These are phyloP conservation scores for Epizoanthus ramosus DNA, from an alignment of 92 coral and sea anemone genomes.

Conservation along the genomic window DNA sequence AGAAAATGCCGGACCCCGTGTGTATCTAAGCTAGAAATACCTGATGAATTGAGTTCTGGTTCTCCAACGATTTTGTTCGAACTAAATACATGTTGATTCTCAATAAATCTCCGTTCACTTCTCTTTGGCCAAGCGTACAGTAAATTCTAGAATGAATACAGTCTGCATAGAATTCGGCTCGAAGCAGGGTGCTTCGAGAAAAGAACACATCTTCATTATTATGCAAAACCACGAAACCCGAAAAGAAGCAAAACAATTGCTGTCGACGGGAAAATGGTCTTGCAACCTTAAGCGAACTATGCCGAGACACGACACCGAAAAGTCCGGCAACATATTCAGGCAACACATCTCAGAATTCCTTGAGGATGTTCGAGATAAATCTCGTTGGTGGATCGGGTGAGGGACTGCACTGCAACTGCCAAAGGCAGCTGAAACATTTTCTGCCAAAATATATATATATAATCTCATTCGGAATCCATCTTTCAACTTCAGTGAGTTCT, in stretches of 20 bases:
- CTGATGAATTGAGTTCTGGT: not conserved
- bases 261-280: not conserved
- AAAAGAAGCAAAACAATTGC: slow-evolving; percentile 3
- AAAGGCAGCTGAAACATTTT: no score
- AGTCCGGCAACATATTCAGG: no score
- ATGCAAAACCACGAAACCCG: slow-evolving; percentile 21
- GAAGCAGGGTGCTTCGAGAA: not conserved
- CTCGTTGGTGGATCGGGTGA: no score
- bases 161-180: not conserved
- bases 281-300: not conserved
- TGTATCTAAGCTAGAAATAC: not conserved
- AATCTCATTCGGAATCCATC: no score
- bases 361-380: no score
- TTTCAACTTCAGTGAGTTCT: no score
- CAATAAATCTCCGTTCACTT: slow-evolving; percentile 1
- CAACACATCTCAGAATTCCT: no score
- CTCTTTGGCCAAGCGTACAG: not conserved
- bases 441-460: no score
- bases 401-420: no score
- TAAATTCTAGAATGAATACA: not conserved
- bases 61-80: not conserved
- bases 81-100: not conserved
- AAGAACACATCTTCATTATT: not conserved
- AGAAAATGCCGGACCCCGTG: not conserved
- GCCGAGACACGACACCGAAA: not conserved